Conservation (phyloP, 1,140 invertebrate genomes). For the Drusus annulatus region DNA sequence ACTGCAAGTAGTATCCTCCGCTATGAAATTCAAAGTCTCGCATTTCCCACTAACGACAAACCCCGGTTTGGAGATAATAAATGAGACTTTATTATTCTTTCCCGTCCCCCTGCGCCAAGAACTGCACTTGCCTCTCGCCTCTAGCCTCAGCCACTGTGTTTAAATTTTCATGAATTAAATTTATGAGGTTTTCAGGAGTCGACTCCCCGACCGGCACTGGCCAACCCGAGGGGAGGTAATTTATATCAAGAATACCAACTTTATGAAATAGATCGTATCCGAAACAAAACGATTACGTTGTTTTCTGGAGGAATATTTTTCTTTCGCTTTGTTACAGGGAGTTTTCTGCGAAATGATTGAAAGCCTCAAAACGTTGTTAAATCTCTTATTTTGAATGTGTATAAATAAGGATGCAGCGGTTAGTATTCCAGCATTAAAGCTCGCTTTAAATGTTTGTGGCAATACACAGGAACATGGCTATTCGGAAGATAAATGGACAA, state of each 20-base stretch:
- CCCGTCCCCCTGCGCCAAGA: not conserved
- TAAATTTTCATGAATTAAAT: slow-evolving; percentile 59
- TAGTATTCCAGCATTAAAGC: not conserved
- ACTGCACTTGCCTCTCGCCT: slow-evolving; percentile 38
- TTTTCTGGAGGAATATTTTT: slow-evolving; percentile 15
- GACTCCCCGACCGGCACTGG: slow-evolving; percentile 9
- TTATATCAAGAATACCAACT: slow-evolving; percentile 43
- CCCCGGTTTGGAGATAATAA: slow-evolving; percentile 54
- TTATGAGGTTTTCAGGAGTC: slow-evolving; percentile 52
- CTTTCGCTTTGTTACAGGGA: slow-evolving; percentile 13
- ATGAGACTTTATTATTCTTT: slow-evolving; percentile 59
- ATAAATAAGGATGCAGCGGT: slow-evolving; percentile 22
- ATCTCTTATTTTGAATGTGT: not conserved
- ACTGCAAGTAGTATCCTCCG: slow-evolving; percentile 10
- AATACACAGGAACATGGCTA: slow-evolving; percentile 21
- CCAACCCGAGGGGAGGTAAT: slow-evolving; percentile 36
- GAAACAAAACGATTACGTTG: slow-evolving; percentile 45
- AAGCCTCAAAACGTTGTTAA: not conserved
- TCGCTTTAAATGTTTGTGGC: slow-evolving; percentile 13
- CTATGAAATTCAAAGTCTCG: slow-evolving; percentile 56
- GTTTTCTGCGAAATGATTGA: slow-evolving; percentile 18
- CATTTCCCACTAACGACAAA: slow-evolving; percentile 53
- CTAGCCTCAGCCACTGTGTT: slow-evolving; percentile 36
- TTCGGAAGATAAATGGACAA: slow-evolving; percentile 23
- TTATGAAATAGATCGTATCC: slow-evolving; percentile 44